Evolutionary conservation across 2,888 invertebrate genomes (phyloP), one percentile per base, ranked within the genome.

Genomic region (Cosmia pyralina): DNA sequence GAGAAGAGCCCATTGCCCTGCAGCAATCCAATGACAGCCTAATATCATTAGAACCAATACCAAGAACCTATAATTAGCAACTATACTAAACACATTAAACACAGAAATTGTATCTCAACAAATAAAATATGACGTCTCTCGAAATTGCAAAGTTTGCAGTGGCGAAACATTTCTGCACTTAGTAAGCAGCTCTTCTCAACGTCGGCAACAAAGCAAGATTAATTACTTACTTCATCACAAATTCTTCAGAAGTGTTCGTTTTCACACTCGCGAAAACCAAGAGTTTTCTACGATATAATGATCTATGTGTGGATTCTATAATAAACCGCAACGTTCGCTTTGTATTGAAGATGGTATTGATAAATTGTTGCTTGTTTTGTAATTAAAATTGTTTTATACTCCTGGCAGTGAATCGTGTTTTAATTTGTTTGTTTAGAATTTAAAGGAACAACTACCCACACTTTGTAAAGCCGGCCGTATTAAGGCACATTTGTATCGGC

Each of bases 161-260:
- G 68, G 52, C 11, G 48, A 71, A 79, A 72, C 73, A 76, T 75
- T 79, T 71, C 64, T 79, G 74, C 78, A 81, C 79, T 83, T 72
- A 74, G 69, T 60, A 75, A 77, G 77, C 71, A 69, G 72, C 64
- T 65, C 75, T 69, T 58, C 78, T 69, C 69, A 83, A 66, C 75
- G 78, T 86, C 79, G 72, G 78, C 85, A 84, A 86, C 85, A 84
- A 81, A 83, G 75, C 77, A 85, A 85, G 85, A 86, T 85, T 86
- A 85, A 86, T 85, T 82, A 86, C 86, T 81, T 74, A 79, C 79
- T 81, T 81, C 78, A 83, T 81, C 77, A 75, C 55, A 72, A 85
- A 79, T 83, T 83, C 83, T 75, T 77, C 55, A 58, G 55, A 52
- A 71, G 69, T 72, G 74, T 70, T 76, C 72, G 76, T 76, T 84